Percentiles rank a stretch among this genome's conserved stretches.
Conservation (phyloP, 2,113 vertebrate genomes). For the Plectropomus leopardus region DNA sequence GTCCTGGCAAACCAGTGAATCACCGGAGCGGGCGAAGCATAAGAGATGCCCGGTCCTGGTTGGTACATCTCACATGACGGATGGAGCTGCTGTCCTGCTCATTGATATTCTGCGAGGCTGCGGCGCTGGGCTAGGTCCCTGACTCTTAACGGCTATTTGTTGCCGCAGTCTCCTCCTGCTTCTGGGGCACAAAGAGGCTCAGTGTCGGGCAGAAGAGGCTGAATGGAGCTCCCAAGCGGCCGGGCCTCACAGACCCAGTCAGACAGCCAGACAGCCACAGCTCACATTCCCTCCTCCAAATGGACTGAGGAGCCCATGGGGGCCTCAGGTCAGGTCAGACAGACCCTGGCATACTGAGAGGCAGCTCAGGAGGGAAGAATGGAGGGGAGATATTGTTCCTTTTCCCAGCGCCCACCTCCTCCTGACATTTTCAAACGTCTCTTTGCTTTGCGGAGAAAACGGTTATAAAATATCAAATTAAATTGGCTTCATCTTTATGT, state of each 20-base stretch:
- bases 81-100: conserved; percentile 67
- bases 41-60: conserved; percentile 42
- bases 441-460: conserved; percentile 49
- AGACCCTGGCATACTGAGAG: conserved; percentile 55
- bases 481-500: conserved; percentile 47
- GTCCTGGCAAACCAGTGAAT: conserved; percentile 25
- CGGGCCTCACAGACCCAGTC: conserved; percentile 59
- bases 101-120: conserved; percentile 80
- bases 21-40: conserved; percentile 41
- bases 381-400: conserved; percentile 56
- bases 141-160: conserved; percentile 84
- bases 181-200: conserved; percentile 80
- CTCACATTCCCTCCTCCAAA: conserved; percentile 79
- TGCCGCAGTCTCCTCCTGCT: conserved; percentile 76
- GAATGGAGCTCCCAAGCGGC: conserved; percentile 82
- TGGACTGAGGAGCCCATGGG: conserved; percentile 62
- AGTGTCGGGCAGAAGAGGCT: conserved; percentile 79
- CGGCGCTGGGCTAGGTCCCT: conserved; percentile 47
- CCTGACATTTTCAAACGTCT: conserved; percentile 13
- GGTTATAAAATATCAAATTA: conserved; percentile 57
- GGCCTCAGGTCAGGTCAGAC: conserved; percentile 69
- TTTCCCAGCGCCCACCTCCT: conserved; percentile 30
- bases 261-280: conserved; percentile 67
- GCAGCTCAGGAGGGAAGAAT: conserved; percentile 42
- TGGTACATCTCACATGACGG: conserved; percentile 56